Conservation (phyloP, 2,113 vertebrate genomes). For the Hucho hucho region DNA sequence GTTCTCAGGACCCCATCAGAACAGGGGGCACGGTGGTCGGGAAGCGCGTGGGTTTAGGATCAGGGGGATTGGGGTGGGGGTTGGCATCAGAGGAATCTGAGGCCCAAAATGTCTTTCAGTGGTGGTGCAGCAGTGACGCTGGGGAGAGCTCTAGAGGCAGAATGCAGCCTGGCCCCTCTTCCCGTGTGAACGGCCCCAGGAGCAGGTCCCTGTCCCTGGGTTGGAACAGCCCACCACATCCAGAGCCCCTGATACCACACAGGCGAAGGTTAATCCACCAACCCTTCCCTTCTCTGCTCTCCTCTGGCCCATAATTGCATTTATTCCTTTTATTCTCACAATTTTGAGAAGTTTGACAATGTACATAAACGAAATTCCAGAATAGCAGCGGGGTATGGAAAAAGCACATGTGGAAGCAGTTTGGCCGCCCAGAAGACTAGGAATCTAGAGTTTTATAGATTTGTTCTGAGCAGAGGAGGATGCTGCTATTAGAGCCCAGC, state of each 20-base stretch:
- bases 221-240: conserved; percentile 19
- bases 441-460: conserved; percentile 54
- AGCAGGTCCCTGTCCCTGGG: conserved; percentile 25
- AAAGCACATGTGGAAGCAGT: conserved; percentile 72
- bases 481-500: conserved; percentile 25
- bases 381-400: conserved; percentile 67
- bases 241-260: conserved; percentile 32
- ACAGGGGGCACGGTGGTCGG: conserved; percentile 1
- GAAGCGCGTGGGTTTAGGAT: not conserved
- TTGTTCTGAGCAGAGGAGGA: conserved; percentile 47
- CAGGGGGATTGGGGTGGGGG: not conserved
- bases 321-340: conserved; percentile 67
- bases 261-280: conserved; percentile 23
- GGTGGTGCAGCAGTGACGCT: conserved; percentile 3
- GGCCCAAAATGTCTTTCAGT: conserved; percentile 18
- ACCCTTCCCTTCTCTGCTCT: conserved; percentile 21
- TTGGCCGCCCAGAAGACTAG: conserved; percentile 52
- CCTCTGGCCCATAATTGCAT: conserved; percentile 56
- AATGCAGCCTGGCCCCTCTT: conserved; percentile 38
- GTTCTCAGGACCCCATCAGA: conserved; percentile 54
- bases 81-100: conserved; percentile 20
- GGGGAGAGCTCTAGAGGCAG: conserved; percentile 27
- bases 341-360: conserved; percentile 74
- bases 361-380: conserved; percentile 74
- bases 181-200: conserved; percentile 59